Percentiles rank a stretch among this genome's conserved stretches.
Evolutionary conservation across 2,113 vertebrate genomes (phyloP).

Genomic region (Irena cyanogastra): DNA sequence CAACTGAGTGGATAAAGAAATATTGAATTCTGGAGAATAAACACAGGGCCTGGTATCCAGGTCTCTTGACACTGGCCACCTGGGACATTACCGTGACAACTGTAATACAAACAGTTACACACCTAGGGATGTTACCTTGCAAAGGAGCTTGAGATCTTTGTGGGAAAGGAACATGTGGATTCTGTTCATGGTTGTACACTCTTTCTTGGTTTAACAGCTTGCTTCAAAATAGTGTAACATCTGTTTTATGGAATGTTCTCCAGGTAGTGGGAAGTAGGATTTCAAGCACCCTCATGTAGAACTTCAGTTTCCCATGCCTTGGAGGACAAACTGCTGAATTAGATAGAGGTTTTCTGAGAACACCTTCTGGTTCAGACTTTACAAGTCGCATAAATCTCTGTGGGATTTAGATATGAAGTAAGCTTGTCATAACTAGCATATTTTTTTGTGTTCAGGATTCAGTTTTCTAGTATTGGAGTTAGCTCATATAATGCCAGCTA

Average conservation of each 20-base stretch:
- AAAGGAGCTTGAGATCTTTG: not conserved
- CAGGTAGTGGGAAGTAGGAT: not conserved
- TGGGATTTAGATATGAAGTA: not conserved
- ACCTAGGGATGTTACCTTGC: not conserved
- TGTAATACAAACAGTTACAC: not conserved
- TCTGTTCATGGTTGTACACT: not conserved
- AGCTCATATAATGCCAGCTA: not conserved
- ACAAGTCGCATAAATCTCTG: not conserved
- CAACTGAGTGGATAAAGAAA: not conserved
- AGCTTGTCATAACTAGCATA: not conserved
- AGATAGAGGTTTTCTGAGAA: not conserved
- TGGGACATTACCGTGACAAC: not conserved
- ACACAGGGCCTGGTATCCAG: not conserved
- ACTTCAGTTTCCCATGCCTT: not conserved
- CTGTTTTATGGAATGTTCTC: not conserved
- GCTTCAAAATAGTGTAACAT: not conserved
- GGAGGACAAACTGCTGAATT: not conserved
- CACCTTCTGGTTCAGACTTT: not conserved
- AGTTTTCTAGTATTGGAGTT: not conserved
- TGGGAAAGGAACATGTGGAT: not conserved
- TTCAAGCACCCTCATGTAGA: not conserved
- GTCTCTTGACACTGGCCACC: not conserved
- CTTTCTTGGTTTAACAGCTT: not conserved
- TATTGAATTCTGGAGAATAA: not conserved
- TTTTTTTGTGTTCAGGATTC: not conserved